These are phyloP conservation scores for Gymnocephalus cernua DNA, from an alignment of 2,113 vertebrate species.

Conservation along the genomic window DNA sequence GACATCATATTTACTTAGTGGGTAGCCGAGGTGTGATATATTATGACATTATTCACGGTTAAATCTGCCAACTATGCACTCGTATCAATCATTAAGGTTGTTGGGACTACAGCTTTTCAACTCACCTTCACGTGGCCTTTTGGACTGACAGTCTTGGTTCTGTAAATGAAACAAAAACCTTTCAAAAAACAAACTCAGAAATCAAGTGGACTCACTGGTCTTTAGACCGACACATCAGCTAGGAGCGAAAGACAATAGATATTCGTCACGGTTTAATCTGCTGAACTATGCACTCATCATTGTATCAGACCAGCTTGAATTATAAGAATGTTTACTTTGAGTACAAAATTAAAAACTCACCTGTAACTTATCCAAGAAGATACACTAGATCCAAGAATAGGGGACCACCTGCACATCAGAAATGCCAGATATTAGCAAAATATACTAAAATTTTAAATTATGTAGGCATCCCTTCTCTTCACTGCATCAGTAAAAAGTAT, in stretches of 20 bases:
- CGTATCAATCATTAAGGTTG: constrained; percentile 27
- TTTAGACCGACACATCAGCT: constrained; percentile 62
- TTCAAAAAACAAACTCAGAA: background rate
- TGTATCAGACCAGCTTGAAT: background rate
- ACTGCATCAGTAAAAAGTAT: constrained; percentile 86
- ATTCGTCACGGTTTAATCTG: constrained; percentile 75
- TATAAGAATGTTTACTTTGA: accelerated
- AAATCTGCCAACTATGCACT: constrained; percentile 87
- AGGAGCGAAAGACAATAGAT: constrained; percentile 83
- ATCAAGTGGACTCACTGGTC: accelerated
- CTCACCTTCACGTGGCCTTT: constrained; percentile 24
- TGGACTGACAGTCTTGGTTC: accelerated
- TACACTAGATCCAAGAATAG: too few relatives aligned
- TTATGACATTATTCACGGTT: constrained; percentile 81
- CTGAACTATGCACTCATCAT: constrained; percentile 73
- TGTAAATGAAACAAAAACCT: background rate
- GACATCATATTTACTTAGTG: too few relatives aligned
- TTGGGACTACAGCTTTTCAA: accelerated
- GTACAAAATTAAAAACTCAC: background rate
- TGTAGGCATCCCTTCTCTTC: accelerated
- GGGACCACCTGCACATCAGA: constrained; percentile 23
- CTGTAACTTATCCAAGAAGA: background rate
- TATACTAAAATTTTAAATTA: accelerated
- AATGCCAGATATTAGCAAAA: accelerated
- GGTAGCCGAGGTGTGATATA: too few relatives aligned